A percentile compares a stretch with the other conserved stretches of the same genome.
Conservation (phyloP, 2,113 vertebrate genomes). For the Lates calcarifer region DNA sequence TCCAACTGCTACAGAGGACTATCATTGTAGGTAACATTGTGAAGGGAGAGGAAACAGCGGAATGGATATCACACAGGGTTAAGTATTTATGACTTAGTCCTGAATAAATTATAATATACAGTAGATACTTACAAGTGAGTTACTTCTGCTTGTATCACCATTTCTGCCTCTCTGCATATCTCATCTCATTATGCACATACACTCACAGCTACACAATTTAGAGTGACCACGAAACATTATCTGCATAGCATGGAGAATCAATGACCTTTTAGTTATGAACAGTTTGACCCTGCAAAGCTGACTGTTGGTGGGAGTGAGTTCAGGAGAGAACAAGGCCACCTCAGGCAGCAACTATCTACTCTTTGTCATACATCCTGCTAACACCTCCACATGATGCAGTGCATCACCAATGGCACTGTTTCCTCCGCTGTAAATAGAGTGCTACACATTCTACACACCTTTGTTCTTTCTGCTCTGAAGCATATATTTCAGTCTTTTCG, state of each 20-base stretch:
- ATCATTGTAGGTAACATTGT: not conserved
- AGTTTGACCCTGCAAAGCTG: conserved; percentile 64
- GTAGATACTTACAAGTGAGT: conserved; percentile 47
- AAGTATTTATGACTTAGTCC: conserved; percentile 54
- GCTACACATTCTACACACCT: conserved; percentile 29
- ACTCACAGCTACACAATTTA: conserved; percentile 24
- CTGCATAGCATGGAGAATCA: conserved; percentile 23
- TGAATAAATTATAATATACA: conserved; percentile 59
- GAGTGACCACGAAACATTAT: conserved; percentile 37
- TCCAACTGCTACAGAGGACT: not conserved
- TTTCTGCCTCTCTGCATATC: conserved; percentile 43
- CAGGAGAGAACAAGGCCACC: conserved; percentile 69
- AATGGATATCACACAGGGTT: conserved; percentile 42
- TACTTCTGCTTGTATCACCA: conserved; percentile 25
- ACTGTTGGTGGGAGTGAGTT: conserved; percentile 73
- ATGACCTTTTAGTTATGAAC: conserved; percentile 65
- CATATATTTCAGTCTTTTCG: conserved; percentile 19
- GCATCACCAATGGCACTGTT: conserved; percentile 51
- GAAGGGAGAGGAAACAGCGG: conserved; percentile 6
- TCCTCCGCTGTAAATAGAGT: conserved; percentile 44
- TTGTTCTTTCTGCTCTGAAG: conserved; percentile 30
- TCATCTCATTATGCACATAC: conserved; percentile 12
- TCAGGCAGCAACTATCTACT: conserved; percentile 58
- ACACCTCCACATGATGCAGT: conserved; percentile 73
- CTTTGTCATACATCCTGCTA: conserved; percentile 56